These are phyloP conservation scores for Hemaris fuciformis DNA, from an alignment of 2,888 invertebrate species.

Conservation along the genomic window DNA sequence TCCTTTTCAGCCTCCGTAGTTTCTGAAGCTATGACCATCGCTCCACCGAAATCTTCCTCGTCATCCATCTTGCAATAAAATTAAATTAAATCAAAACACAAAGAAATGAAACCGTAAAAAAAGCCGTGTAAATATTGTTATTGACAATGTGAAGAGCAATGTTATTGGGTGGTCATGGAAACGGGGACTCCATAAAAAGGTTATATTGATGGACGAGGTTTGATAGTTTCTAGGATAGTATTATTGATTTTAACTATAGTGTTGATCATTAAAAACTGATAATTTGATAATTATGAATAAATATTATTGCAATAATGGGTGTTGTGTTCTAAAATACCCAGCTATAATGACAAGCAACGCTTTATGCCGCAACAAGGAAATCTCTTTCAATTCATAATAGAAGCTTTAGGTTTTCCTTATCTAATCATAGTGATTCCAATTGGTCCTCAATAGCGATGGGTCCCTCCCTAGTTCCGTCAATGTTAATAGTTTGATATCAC, in stretches of 20 bases:
- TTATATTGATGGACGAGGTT: background rate
- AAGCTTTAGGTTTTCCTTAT: background rate
- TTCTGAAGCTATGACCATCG: slow-evolving; percentile 59
- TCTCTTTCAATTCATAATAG: background rate
- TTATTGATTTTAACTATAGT: too few species aligned
- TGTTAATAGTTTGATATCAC: slow-evolving; percentile 1
- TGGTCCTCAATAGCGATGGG: background rate
- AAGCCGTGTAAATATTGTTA: slow-evolving; percentile 13
- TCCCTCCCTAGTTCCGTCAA: background rate
- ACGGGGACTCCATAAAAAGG: background rate
- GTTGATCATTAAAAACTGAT: too few species aligned
- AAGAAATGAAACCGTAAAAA: slow-evolving; percentile 32
- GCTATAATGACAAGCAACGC: too few species aligned
- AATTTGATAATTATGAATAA: too few species aligned
- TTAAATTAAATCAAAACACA: slow-evolving; percentile 21
- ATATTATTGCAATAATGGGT: too few species aligned
- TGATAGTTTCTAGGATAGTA: background rate
- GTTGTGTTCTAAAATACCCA: too few species aligned
- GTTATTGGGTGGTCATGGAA: background rate
- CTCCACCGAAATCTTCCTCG: slow-evolving; percentile 56
- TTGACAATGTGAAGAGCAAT: slow-evolving; percentile 11
- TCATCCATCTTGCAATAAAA: slow-evolving; percentile 49
- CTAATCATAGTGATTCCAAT: background rate
- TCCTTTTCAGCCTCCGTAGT: slow-evolving; percentile 72
- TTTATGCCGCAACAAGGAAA: too few species aligned